phyloP scores from a whole-genome alignment of 1,140 invertebrate species.

The Portunus trituberculatus region DNA sequence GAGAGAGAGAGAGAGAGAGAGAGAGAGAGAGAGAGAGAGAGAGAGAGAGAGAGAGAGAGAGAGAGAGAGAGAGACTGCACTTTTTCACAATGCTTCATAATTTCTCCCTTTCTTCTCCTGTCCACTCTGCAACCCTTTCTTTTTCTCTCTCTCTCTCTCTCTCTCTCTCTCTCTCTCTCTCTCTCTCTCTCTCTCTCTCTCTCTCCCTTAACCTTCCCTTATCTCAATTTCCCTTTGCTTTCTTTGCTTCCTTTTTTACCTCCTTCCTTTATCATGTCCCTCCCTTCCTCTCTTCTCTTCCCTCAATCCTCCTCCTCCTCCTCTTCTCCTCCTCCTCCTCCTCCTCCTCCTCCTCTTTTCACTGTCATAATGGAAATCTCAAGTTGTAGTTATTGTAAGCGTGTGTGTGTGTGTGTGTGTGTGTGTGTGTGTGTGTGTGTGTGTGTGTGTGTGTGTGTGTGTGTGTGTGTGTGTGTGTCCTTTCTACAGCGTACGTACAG shows the following conservation, averaged over 20 bases:
- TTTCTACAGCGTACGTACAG: background rate
- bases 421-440: conserved; percentile 41
- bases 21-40: background rate
- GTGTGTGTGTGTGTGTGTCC: conserved; percentile 27
- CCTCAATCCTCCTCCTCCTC: background rate
- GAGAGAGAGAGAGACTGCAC: background rate
- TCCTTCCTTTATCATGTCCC: background rate
- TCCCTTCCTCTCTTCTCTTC: background rate
- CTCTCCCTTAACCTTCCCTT: conserved; percentile 1
- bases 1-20: background rate
- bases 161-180: background rate
- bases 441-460: conserved; percentile 24
- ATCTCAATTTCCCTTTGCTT: background rate
- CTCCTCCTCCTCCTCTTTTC: conserved; percentile 42
- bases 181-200: conserved; percentile 3
- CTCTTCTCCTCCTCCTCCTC: conserved; percentile 47
- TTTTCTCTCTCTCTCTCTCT: background rate
- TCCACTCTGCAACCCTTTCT: background rate
- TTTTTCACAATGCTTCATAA: conserved; percentile 18
- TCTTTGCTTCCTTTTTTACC: background rate
- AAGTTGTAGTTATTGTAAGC: background rate
- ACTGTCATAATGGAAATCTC: background rate
- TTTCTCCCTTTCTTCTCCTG: background rate
- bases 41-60: background rate
- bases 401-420: background rate